Evolutionary conservation across 2,797 vertebrate genomes (phyloP).

Genomic region (Limosa lapponica): DNA sequence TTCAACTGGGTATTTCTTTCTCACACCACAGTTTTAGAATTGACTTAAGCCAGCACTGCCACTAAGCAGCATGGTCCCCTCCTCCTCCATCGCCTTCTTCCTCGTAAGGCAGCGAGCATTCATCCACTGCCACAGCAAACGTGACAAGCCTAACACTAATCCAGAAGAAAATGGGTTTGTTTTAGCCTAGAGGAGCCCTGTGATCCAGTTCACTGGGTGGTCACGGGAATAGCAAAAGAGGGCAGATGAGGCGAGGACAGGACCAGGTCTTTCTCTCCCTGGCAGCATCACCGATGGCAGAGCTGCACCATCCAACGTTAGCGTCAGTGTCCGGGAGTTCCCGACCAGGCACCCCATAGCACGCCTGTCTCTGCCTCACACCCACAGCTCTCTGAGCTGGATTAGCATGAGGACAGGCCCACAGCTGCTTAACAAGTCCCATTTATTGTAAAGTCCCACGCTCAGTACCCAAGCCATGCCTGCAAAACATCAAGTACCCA

Average conservation of each 20-base stretch:
- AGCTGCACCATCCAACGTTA: not conserved
- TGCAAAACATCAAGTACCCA: not conserved
- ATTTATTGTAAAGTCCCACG: fast-evolving
- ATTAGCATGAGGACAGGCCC: not conserved
- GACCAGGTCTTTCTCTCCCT: fast-evolving
- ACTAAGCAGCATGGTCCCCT: not conserved
- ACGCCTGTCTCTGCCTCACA: not conserved
- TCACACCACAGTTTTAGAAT: not conserved
- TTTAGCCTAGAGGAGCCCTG: not conserved
- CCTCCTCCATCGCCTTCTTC: not conserved
- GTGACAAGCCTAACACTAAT: not conserved
- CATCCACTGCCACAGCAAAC: fast-evolving
- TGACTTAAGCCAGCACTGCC: not conserved
- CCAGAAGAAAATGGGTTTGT: not conserved
- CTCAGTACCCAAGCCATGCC: not conserved
- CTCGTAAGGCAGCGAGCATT: not conserved
- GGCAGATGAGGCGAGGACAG: not conserved
- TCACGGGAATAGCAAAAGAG: not conserved
- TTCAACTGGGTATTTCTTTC: not conserved
- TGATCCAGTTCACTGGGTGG: not conserved
- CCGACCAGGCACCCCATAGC: fast-evolving
- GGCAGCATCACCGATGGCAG: not conserved
- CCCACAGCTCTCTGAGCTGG: not conserved
- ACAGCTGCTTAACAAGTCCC: not conserved
- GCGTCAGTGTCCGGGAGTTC: not conserved